Base-by-base conservation (phyloP, 2,113 vertebrate genomes). In the Ptilorrhoa leucosticta region DNA sequence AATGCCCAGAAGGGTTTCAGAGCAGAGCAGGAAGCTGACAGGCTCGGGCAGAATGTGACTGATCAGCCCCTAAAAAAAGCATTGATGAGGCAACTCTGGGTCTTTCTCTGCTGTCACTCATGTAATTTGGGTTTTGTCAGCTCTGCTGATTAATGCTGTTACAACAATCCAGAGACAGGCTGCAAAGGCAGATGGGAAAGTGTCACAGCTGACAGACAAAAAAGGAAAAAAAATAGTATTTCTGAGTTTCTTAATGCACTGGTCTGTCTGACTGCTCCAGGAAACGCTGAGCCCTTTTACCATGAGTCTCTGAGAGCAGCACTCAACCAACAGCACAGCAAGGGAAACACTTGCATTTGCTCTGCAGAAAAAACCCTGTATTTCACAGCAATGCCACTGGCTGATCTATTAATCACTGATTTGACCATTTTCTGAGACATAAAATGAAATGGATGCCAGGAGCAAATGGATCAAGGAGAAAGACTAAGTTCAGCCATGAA, bases 51-150 rank as follows among this genome's bases (percentile, higher is more conserved):
- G 44, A 58, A 66, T 0, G 35, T 15, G 56, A 30, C 66, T n/a
- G 65, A 40, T 72, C 70, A 95, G 42, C 47, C 77, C 42, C 10
- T 37, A 18, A 50, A 58, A 58, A 90, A 93, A 81, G 61, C 70
- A 70, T 1, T 63, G 88, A 68, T 68, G 88, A 90, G 77, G 65
- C 57, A 64, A 2, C 76, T 90, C 96, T 95, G 93, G 93, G 56
- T 27, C 83, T 71, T 96, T 96, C 94, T 89, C 72, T 96, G 57
- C 75, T 84, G 77, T 65, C 81, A 57, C 42, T 71, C 83, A 28
- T 7, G 35, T 50, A 16, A 33, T 51, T 71, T 42, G 72, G 18
- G 15, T 81, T 96, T 86, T 88, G 72, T 61, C 11, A 2, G 4
- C 72, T 84, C 76, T 81, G 93, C 88, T 91, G 93, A 83, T 86